Evolutionary conservation across 2,113 vertebrate species (phyloP).

Genomic region (Pseudorectes ferrugineus): DNA sequence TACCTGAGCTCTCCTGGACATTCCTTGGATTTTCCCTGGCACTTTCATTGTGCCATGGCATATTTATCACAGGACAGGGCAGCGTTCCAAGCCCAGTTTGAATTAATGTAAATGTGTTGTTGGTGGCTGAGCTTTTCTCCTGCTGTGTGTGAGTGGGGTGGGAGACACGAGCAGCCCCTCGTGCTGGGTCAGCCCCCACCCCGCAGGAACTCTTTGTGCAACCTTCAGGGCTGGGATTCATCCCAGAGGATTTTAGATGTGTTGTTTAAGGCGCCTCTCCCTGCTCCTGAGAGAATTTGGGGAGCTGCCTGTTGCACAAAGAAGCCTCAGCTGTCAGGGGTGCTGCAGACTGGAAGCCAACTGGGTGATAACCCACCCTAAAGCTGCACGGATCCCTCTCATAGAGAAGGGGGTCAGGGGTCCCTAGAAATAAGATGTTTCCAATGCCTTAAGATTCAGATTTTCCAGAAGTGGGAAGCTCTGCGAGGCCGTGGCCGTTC

Average conservation of each 20-base stretch:
- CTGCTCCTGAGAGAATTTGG: neutral
- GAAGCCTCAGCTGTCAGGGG: neutral
- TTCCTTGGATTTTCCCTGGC: neutral
- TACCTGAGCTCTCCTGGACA: neutral
- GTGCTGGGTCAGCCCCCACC: neutral
- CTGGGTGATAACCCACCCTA: neutral
- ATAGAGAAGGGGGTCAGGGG: neutral
- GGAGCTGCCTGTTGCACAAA: neutral
- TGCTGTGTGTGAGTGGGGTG: fast-evolving
- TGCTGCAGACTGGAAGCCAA: neutral
- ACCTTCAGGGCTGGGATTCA: neutral
- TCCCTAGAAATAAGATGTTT: neutral
- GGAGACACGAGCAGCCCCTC: neutral
- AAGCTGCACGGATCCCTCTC: neutral
- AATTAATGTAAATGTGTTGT: neutral
- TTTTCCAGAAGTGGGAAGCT: neutral
- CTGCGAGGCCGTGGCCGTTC: neutral
- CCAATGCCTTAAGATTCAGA: neutral
- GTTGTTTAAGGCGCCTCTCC: neutral
- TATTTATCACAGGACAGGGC: neutral
- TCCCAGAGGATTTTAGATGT: neutral
- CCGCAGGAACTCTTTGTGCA: neutral
- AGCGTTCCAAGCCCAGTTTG: neutral
- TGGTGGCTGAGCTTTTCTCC: neutral
- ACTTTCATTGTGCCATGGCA: fast-evolving